Evolutionary conservation across 2,888 invertebrate species (phyloP).

Genomic region (Smittia sp.): DNA sequence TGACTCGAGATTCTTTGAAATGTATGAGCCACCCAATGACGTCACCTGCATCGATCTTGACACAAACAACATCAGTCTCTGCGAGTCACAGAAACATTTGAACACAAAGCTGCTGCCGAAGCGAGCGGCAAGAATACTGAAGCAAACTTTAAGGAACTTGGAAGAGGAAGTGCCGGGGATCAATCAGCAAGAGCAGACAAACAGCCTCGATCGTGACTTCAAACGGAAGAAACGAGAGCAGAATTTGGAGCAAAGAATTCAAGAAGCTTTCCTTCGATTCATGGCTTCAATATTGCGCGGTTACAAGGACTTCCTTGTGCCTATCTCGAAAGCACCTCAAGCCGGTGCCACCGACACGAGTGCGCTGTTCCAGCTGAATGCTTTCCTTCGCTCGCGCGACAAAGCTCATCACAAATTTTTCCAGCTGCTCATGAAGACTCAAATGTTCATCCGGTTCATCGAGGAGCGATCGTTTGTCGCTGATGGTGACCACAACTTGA

Average conservation of each 20-base stretch:
- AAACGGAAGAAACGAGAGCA: conserved; percentile 77
- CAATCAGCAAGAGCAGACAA: conserved; percentile 56
- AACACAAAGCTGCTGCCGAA: conserved; percentile 80
- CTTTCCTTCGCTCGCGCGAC: conserved; percentile 84
- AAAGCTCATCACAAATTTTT: conserved; percentile 87
- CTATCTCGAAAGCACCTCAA: conserved; percentile 90
- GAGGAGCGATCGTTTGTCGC: conserved; percentile 98
- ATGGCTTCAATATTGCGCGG: conserved; percentile 91
- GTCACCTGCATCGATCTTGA: conserved; percentile 98
- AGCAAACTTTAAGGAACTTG: conserved; percentile 73
- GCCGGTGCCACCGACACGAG: conserved; percentile 93
- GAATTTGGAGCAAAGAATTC: conserved; percentile 87
- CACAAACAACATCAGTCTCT: conserved; percentile 92
- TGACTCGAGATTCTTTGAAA: conserved; percentile 94
- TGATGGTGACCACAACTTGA: conserved; percentile 93
- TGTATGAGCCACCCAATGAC: conserved; percentile 93
- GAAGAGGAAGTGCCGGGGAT: conserved; percentile 57
- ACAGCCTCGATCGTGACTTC: conserved; percentile 78
- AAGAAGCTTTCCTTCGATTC: conserved; percentile 94
- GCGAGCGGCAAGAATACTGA: conserved; percentile 77
- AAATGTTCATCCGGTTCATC: conserved; percentile 97
- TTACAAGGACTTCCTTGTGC: conserved; percentile 81
- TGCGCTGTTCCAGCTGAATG: conserved; percentile 89
- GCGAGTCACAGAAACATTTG: conserved; percentile 82
- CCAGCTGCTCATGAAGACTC: conserved; percentile 83